A percentile compares a stretch with the other conserved stretches of the same genome.
phyloP scores from a whole-genome alignment of 2,888 invertebrate species.

The Cantharis rustica region DNA sequence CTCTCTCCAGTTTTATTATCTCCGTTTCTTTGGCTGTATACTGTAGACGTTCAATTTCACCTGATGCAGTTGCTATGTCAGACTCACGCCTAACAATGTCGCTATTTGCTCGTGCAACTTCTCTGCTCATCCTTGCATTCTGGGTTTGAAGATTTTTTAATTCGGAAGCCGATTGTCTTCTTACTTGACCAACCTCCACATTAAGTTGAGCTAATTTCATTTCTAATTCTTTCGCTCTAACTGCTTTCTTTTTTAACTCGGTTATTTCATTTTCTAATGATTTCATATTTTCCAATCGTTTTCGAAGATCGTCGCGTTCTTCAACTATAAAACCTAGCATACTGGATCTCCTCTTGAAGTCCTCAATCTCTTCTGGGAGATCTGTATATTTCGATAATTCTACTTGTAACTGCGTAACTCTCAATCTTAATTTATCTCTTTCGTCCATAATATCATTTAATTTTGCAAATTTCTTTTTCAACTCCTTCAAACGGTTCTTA shows the following conservation, averaged over 20 bases:
- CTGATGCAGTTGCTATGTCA: slow-evolving; percentile 37
- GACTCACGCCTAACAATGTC: slow-evolving; percentile 26
- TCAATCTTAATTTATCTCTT: slow-evolving; percentile 33
- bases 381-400: slow-evolving; percentile 37
- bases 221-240: slow-evolving; percentile 38
- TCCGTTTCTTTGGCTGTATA: slow-evolving; percentile 46
- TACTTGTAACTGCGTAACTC: slow-evolving; percentile 38
- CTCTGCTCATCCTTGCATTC: not conserved
- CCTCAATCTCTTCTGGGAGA: slow-evolving; percentile 42
- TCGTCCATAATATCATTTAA: not conserved
- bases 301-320: slow-evolving; percentile 43
- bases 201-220: slow-evolving; percentile 31
- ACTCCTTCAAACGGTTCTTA: not conserved
- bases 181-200: slow-evolving; percentile 6
- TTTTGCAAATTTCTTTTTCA: not conserved
- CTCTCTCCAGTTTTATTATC: slow-evolving; percentile 47
- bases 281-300: slow-evolving; percentile 38
- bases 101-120: slow-evolving; percentile 1
- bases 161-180: not conserved
- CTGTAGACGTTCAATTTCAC: slow-evolving; percentile 40
- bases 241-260: slow-evolving; percentile 20
- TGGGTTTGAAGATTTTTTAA: not conserved
- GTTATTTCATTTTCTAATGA: slow-evolving; percentile 38
- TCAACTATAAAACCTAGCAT: slow-evolving; percentile 42
- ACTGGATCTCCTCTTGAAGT: slow-evolving; percentile 37